Evolutionary conservation across 2,113 vertebrate species (phyloP).

Genomic region (Rhodinocichla rosea): DNA sequence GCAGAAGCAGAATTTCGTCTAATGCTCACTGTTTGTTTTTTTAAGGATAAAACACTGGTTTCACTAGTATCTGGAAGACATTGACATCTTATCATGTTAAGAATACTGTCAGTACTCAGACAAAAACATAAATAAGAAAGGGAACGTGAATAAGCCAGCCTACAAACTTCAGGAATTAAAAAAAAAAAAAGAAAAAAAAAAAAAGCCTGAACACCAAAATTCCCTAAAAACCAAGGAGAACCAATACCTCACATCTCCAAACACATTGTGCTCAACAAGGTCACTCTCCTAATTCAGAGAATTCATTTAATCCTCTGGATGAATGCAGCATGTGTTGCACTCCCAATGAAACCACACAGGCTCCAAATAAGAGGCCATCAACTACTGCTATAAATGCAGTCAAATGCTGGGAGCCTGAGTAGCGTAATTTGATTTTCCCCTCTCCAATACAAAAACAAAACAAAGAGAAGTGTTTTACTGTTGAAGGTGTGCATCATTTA

Average conservation of each 20-base stretch:
- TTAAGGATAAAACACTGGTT: background rate
- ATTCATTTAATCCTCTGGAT: conserved; percentile 56
- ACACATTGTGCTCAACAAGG: conserved; percentile 26
- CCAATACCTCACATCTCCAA: background rate
- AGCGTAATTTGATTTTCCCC: background rate
- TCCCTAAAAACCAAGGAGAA: background rate
- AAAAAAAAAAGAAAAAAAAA: background rate
- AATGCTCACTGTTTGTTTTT: background rate
- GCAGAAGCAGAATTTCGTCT: background rate
- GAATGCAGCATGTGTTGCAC: conserved; percentile 16
- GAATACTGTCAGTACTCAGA: background rate
- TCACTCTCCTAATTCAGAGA: conserved; percentile 60
- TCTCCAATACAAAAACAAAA: background rate
- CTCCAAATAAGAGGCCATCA: conserved; percentile 35
- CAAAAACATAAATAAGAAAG: background rate
- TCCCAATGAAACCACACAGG: conserved; percentile 27
- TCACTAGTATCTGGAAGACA: background rate
- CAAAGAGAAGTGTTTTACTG: conserved; percentile 19
- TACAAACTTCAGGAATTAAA: background rate
- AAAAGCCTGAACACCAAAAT: background rate
- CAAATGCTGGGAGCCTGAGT: background rate
- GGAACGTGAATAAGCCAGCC: background rate
- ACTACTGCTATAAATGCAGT: conserved; percentile 6
- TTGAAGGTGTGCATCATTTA: conserved; percentile 33
- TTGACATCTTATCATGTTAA: background rate